A percentile compares a stretch with the other conserved stretches of the same genome.
Evolutionary conservation across 2,888 invertebrate genomes (phyloP).

Genomic region (Blastobasis adustella): DNA sequence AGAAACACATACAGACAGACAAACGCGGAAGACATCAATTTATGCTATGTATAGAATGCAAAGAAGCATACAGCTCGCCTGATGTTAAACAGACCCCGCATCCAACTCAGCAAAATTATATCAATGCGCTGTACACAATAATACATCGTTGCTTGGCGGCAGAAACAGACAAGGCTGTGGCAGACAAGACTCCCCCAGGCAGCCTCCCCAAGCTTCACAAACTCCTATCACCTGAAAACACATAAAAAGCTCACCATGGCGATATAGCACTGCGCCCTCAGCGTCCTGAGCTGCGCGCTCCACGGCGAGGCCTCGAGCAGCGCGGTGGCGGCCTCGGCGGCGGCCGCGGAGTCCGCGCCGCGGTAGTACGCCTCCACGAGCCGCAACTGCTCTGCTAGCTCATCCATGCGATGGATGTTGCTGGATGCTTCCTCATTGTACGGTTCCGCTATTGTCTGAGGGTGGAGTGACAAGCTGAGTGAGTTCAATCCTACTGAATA

Average conservation of each 20-base stretch:
- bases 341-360: conserved; percentile 70
- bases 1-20: no score
- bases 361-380: conserved; percentile 70
- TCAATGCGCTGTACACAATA: no score
- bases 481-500: no score
- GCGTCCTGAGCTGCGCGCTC: conserved; percentile 87
- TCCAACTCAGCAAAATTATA: no score
- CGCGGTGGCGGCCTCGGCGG: conserved; percentile 70
- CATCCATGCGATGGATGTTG: conserved; percentile 80
- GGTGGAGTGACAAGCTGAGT: not conserved
- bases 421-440: conserved; percentile 84
- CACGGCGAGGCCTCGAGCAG: conserved; percentile 93
- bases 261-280: conserved; percentile 90
- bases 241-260: conserved; percentile 49
- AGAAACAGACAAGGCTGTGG: no score
- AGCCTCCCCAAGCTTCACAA: not conserved
- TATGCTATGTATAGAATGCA: no score
- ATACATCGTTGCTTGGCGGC: no score
- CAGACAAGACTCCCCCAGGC: no score
- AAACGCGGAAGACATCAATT: no score
- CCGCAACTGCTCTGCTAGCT: conserved; percentile 77
- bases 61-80: no score
- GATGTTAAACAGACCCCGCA: no score
- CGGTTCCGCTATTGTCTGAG: conserved; percentile 76
- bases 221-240: not conserved